Evolutionary conservation across 1,140 invertebrate genomes (phyloP), one percentile per base, ranked within the genome.

Genomic region (Lepeophtheirus salmonis): DNA sequence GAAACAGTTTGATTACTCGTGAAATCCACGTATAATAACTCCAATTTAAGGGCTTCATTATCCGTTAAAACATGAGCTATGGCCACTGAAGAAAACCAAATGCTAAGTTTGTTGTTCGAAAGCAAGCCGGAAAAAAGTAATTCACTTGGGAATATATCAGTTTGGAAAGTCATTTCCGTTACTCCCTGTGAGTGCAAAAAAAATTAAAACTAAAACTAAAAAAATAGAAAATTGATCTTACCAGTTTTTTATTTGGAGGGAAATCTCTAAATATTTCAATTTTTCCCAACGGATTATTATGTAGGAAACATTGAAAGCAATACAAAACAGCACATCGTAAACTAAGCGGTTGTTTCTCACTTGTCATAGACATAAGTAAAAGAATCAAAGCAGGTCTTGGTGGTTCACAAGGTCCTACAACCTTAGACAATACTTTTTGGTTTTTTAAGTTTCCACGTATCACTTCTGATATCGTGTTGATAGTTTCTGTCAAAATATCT

Each of bases 311-410:
- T 74, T 97, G 82, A 70, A 97, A 96, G 69, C 90, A 96, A 70
- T 98, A 98, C 0, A 97, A 78, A 10, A 97, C 90, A 0, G 95
- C 84, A 74, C 89, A 94, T 56, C 92, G 79, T 56, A 98, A 71
- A 6, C 79, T 72, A 69, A 97, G 87, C 13, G 89, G 84, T 70
- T 98, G 95, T 69, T 95, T 96, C 67, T 98, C 94, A 71, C 96
- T 96, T 1, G 97, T 89, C 90, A 99, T 97, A 0, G 91, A 96
- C 84, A 97, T 91, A 12, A 99, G 71, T 6, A 99, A 74, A 49
- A 97, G 84, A 0, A 97, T 84, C 52, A 98, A 83, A 0, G 87
- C 89, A 1, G 94, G 86, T 53, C 82, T 79, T 13, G 92, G 87
- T 26, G 92, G 90, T 68, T 79, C 84, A 14, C 85, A 87, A 0